phyloP scores from a whole-genome alignment of 2,797 vertebrate species.

The Zenarchopterus dispar region DNA sequence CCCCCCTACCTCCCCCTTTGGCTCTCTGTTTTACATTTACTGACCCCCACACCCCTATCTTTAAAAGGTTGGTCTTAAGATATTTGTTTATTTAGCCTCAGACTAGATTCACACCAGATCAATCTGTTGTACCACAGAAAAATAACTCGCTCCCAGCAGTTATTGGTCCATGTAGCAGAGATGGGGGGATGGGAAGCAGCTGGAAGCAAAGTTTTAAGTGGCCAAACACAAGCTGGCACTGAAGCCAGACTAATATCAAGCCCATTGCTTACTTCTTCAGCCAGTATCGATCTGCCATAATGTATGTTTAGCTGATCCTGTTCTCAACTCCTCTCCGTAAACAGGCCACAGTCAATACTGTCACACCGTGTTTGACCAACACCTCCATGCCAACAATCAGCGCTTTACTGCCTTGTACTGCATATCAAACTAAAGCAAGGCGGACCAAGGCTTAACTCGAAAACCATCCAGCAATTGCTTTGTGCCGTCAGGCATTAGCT shows the following conservation, averaged over 20 bases:
- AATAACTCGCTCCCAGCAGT: slow-evolving; percentile 57
- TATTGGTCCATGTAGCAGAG: slow-evolving; percentile 49
- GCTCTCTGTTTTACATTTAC: slow-evolving; percentile 63
- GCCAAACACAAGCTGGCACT: slow-evolving; percentile 46
- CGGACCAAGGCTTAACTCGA: slow-evolving; percentile 6
- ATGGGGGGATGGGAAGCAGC: slow-evolving; percentile 34
- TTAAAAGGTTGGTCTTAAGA: slow-evolving; percentile 41
- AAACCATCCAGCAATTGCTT: slow-evolving; percentile 43
- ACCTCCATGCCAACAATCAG: slow-evolving; percentile 55
- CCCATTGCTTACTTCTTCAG: slow-evolving; percentile 73
- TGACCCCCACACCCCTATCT: slow-evolving; percentile 6
- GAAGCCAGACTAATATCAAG: slow-evolving; percentile 77
- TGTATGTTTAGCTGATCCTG: slow-evolving; percentile 81
- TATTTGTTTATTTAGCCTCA: slow-evolving; percentile 64
- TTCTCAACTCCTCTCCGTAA: slow-evolving; percentile 78
- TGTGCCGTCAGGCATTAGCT: slow-evolving; percentile 38
- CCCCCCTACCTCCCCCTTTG: slow-evolving; percentile 26
- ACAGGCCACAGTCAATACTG: slow-evolving; percentile 74
- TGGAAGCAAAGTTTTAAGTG: slow-evolving; percentile 57
- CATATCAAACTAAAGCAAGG: slow-evolving; percentile 48
- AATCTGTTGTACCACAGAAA: slow-evolving; percentile 53
- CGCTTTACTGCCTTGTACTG: slow-evolving; percentile 33
- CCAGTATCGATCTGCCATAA: slow-evolving; percentile 75
- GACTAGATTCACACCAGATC: slow-evolving; percentile 70
- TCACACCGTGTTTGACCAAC: slow-evolving; percentile 73